Evolutionary conservation across 1,140 invertebrate genomes (phyloP).

Genomic region (Pantala flavescens): DNA sequence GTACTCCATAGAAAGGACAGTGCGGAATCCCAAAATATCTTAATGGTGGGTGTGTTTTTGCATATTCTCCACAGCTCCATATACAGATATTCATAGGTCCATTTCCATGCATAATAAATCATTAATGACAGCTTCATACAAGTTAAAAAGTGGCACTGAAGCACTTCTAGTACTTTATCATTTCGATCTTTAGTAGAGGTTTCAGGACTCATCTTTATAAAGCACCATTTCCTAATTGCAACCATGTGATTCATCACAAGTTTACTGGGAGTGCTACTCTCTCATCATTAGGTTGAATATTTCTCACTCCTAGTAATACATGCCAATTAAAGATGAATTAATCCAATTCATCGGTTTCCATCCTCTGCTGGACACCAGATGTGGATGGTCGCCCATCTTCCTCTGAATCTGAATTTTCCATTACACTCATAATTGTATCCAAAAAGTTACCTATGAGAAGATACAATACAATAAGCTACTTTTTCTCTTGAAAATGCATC

Average conservation of each 20-base stretch:
- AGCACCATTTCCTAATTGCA: too few species aligned
- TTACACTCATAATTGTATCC: background rate
- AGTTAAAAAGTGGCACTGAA: background rate
- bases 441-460: background rate
- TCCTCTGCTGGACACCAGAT: background rate
- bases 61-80: background rate
- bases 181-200: background rate
- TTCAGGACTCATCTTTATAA: too few species aligned
- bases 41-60: background rate
- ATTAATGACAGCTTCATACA: background rate
- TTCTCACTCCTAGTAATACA: too few species aligned
- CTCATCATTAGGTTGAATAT: too few species aligned
- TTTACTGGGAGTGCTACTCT: background rate
- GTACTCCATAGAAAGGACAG: conserved; percentile 1
- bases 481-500: too few species aligned
- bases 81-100: background rate
- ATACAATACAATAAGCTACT: background rate
- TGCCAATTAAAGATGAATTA: background rate
- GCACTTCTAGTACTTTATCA: background rate
- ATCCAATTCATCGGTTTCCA: background rate
- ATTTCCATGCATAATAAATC: background rate
- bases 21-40: background rate
- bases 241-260: background rate
- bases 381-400: background rate
- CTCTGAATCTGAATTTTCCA: background rate